phyloP scores from a whole-genome alignment of 2,888 invertebrate genomes.

The Drosophila anceps region DNA sequence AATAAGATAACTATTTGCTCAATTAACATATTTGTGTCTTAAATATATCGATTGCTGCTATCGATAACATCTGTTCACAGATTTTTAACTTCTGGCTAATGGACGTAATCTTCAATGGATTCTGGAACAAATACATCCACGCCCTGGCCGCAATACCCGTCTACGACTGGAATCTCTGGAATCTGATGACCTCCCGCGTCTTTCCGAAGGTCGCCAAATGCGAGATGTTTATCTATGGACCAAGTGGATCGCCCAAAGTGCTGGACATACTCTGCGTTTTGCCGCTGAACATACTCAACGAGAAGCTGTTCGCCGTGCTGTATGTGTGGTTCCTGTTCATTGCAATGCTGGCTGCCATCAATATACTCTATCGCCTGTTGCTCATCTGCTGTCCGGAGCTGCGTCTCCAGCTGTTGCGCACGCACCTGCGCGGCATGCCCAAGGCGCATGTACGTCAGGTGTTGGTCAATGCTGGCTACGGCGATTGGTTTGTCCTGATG shows the following conservation, averaged over 20 bases:
- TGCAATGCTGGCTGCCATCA: slow-evolving; percentile 87
- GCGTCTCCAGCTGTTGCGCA: slow-evolving; percentile 73
- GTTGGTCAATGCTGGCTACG: slow-evolving; percentile 85
- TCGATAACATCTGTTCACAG: slow-evolving; percentile 46
- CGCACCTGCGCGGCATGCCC: slow-evolving; percentile 70
- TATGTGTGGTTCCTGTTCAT: slow-evolving; percentile 91
- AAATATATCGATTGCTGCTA: not conserved
- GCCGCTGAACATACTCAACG: slow-evolving; percentile 91
- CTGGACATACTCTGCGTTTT: slow-evolving; percentile 92
- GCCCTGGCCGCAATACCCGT: slow-evolving; percentile 74
- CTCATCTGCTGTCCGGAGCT: slow-evolving; percentile 86
- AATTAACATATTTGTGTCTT: not conserved
- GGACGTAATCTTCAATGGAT: slow-evolving; percentile 80
- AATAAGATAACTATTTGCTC: not conserved
- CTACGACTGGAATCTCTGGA: slow-evolving; percentile 82
- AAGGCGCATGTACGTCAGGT: slow-evolving; percentile 64
- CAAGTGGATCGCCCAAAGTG: slow-evolving; percentile 92
- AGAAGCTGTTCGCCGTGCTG: slow-evolving; percentile 90
- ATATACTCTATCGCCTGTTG: slow-evolving; percentile 88
- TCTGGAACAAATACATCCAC: slow-evolving; percentile 79
- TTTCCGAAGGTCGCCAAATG: slow-evolving; percentile 92
- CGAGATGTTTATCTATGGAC: slow-evolving; percentile 94
- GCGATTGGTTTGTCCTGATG: slow-evolving; percentile 92
- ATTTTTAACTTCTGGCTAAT: slow-evolving; percentile 75
- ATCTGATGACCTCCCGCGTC: slow-evolving; percentile 77